These are phyloP conservation scores for Megaceryle torquata DNA, from an alignment of 2,113 vertebrate species.

Conservation along the genomic window DNA sequence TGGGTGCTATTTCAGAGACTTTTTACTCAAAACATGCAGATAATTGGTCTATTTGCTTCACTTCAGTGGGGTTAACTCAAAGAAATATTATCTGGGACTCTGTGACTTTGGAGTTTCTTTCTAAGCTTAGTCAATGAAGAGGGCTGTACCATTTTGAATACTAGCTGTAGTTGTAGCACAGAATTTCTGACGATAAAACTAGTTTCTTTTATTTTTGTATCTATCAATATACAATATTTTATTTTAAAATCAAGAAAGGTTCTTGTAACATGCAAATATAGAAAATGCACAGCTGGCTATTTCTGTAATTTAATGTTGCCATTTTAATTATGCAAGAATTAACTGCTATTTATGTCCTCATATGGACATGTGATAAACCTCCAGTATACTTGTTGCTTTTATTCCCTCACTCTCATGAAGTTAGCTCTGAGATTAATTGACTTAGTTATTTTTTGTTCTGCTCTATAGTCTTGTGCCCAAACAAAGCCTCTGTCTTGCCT, in stretches of 20 bases:
- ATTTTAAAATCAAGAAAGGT: not conserved
- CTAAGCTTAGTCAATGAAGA: not conserved
- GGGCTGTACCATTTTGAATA: not conserved
- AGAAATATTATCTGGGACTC: not conserved
- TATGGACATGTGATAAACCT: not conserved
- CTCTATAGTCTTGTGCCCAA: not conserved
- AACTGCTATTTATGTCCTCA: not conserved
- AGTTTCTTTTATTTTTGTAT: not conserved
- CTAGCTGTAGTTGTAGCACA: not conserved
- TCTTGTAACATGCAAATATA: not conserved
- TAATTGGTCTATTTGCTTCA: not conserved
- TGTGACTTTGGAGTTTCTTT: not conserved
- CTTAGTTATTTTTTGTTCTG: not conserved
- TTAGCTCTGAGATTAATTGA: not conserved
- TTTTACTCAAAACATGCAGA: not conserved
- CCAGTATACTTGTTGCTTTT: not conserved
- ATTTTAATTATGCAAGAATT: not conserved
- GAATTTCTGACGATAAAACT: not conserved
- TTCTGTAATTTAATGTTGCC: not conserved
- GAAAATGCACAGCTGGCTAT: not conserved
- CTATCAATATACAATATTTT: not conserved
- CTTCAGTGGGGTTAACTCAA: not conserved
- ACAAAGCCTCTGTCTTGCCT: not conserved
- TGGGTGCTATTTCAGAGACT: not conserved
- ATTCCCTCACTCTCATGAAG: not conserved